phyloP scores from a whole-genome alignment of 1,140 invertebrate species.

The Hydropsyche tenuis region DNA sequence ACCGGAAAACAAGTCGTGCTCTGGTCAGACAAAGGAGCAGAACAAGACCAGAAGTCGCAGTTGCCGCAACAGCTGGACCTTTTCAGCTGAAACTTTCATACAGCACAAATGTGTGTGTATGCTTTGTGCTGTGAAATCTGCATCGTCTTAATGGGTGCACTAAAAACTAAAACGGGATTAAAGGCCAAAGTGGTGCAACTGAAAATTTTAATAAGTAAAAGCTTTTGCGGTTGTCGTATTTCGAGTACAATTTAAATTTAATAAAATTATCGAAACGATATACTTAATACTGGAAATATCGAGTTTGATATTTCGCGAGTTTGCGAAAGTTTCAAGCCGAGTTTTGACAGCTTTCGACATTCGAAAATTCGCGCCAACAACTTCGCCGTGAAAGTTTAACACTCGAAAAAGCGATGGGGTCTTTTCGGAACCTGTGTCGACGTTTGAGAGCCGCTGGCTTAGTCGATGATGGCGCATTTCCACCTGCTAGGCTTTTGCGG shows the following conservation, averaged over 20 bases:
- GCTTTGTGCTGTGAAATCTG: too few species aligned
- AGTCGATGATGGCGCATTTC: background rate
- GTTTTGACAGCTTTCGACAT: constrained; percentile 16
- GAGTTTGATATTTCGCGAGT: too few species aligned
- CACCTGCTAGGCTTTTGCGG: background rate
- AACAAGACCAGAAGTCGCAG: background rate
- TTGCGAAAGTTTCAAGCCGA: background rate
- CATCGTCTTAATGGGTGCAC: too few species aligned
- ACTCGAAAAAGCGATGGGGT: background rate
- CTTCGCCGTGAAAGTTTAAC: background rate
- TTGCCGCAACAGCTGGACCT: background rate
- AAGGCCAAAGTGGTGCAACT: too few species aligned
- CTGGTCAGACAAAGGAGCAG: background rate
- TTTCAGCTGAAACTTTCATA: too few species aligned
- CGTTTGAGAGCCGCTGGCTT: background rate
- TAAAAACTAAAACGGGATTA: too few species aligned
- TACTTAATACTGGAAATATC: too few species aligned
- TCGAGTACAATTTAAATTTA: too few species aligned
- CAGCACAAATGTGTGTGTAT: too few species aligned
- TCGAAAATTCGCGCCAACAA: background rate
- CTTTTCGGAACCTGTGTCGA: background rate
- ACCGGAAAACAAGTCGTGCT: constrained; percentile 27
- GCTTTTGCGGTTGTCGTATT: too few species aligned
- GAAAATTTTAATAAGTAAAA: too few species aligned
- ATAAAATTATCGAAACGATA: too few species aligned